Base-by-base conservation (phyloP, 1,140 invertebrate genomes). In the Achatina immaculata region DNA sequence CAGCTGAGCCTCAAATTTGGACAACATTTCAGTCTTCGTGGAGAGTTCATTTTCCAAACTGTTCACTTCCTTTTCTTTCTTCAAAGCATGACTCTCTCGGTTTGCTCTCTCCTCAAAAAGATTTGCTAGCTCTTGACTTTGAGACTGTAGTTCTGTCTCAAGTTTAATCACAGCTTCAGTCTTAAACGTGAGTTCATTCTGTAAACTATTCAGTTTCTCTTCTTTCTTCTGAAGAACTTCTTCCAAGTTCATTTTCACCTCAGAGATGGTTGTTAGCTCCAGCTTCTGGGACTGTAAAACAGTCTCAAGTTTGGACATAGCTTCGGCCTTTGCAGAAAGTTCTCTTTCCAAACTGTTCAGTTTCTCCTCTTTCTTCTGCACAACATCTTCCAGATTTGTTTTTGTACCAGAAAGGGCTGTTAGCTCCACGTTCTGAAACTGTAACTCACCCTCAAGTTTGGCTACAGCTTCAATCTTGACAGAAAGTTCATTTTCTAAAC, bases 191-290 rank as follows among this genome's bases (percentile, higher is more conserved):
- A 71, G 6, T 4, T 42, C 28, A 71, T 71, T 45, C 7, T 71
- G 68, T 4, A 42, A 7, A 21, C 6, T 40, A 11, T n/a, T 9
- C 2, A 71, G 9, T 28, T 71, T 38, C 34, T 42, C 42, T 21
- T 71, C 68, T 71, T 40, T 71, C 36, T 40, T 45, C n/a, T 71
- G 38, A 34, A 71, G 34, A 28, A 9, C 58, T 9, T 62, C 58
- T 34, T 62, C 58, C 0, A 62, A 28, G 11, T 62, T 62, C 31
- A 28, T 31, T 62, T 62, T 62, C 11, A 16, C 31, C n/a, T 62
- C 58, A 62, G n/a, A 62, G 1, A 62, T 9, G 7, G 28, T 31
- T 31, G 31, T 62, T 16, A 62, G 7, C 6, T 31, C n/a, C 58
- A 31, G 58, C 28, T 3, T 62, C 31, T 62, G 19, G n/a, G n/a